Percentiles rank a stretch among this genome's conserved stretches.
Evolutionary conservation across 1,140 invertebrate genomes (phyloP).

Genomic region (Mercenaria mercenaria): DNA sequence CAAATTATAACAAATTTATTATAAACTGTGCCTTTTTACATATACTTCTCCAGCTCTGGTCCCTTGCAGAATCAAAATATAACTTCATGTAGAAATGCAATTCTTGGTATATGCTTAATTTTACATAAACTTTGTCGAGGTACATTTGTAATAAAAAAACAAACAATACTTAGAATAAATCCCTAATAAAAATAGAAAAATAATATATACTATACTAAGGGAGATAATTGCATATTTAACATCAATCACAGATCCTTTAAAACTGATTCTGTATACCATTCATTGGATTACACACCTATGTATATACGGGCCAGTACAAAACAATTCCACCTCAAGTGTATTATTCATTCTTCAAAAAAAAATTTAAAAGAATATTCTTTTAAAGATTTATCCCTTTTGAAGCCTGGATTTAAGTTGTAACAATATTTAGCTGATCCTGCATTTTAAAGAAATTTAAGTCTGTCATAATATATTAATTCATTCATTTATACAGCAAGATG

Average conservation of each 20-base stretch:
- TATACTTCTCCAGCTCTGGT: neutral
- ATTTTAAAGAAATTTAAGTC: too few species aligned
- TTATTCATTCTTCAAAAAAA: too few species aligned
- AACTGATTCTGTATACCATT: neutral
- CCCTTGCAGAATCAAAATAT: neutral
- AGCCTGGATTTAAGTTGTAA: too few species aligned
- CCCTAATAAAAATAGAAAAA: neutral
- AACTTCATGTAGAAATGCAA: neutral
- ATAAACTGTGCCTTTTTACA: neutral
- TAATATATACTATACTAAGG: neutral
- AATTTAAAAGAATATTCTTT: too few species aligned
- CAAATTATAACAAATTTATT: neutral
- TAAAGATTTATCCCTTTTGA: too few species aligned
- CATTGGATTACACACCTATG: neutral
- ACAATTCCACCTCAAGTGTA: too few species aligned
- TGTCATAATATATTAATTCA: too few species aligned
- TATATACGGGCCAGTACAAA: neutral
- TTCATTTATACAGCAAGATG: too few species aligned
- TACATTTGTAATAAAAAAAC: too few species aligned
- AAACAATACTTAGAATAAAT: too few species aligned
- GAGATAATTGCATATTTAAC: neutral
- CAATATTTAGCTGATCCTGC: too few species aligned
- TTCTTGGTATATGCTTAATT: neutral
- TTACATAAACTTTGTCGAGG: neutral
- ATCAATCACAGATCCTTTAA: slow-evolving; percentile 17